Conservation (phyloP, 2,888 invertebrate species). For the Drosophila mimica region DNA sequence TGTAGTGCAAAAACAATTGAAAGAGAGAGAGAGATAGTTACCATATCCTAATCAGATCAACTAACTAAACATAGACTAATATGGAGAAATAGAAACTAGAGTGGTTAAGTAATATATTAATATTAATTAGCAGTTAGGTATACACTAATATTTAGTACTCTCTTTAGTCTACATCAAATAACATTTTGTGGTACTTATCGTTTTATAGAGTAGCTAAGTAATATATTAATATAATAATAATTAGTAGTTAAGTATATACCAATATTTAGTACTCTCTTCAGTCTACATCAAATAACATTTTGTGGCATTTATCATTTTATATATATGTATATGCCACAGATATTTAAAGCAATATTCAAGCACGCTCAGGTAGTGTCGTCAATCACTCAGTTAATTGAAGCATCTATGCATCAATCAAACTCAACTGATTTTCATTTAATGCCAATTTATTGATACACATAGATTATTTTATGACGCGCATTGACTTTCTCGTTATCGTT, state of each 20-base stretch:
- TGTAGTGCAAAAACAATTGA: neutral
- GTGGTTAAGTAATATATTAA: too few relatives aligned
- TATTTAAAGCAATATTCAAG: slow-evolving; percentile 4
- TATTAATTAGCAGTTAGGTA: too few relatives aligned
- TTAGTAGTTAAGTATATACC: too few relatives aligned
- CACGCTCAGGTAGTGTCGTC: slow-evolving; percentile 26
- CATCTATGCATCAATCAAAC: slow-evolving; percentile 68
- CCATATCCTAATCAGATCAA: neutral
- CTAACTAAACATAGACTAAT: neutral
- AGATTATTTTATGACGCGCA: slow-evolving; percentile 58
- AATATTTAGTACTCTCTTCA: too few relatives aligned
- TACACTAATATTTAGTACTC: too few relatives aligned
- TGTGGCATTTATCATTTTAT: neutral
- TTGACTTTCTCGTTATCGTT: slow-evolving; percentile 39
- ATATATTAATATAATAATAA: too few relatives aligned
- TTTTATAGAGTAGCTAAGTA: too few relatives aligned
- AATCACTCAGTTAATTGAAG: slow-evolving; percentile 52
- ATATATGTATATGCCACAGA: too few relatives aligned
- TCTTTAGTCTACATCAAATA: too few relatives aligned
- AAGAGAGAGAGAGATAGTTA: neutral
- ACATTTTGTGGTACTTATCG: too few relatives aligned
- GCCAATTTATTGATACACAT: slow-evolving; percentile 50
- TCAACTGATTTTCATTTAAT: slow-evolving; percentile 53
- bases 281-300: neutral
- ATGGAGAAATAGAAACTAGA: neutral